Base-by-base conservation (phyloP, 2,888 invertebrate genomes). In the Entomobrya multifasciata region DNA sequence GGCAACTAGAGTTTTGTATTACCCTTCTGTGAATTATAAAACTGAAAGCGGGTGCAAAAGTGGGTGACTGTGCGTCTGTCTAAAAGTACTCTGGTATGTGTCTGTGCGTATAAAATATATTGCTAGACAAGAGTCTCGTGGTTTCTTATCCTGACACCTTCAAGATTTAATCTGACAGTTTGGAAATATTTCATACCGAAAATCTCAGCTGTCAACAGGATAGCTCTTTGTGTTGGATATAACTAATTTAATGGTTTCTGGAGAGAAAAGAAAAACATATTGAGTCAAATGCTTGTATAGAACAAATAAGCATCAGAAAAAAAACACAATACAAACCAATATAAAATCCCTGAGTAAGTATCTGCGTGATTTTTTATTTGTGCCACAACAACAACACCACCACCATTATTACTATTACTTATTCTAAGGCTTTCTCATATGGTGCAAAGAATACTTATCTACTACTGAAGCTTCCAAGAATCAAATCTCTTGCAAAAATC, bases 101-200 rank as follows among this genome's bases (percentile, higher is more conserved):
- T 65, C 0, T 30, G 27, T 1, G 20, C 17, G 57, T 11, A 52
- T 30, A 74, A 74, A 36, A 74, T 15, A 17, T 74, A 52, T 55
- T 30, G 36, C 52, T 27, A 36, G 55, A 72, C 15, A 41, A 6
- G 41, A 67, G 41, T 30, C 52, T 60, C 57, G 57, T 22, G 30
- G 55, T 78, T 85, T 76, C 41, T 77, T 77, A 72, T 85, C 78
- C 85, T 78, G 85, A 78, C 85, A 85, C 85, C 78, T 85, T 85
- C 85, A 85, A 85, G 85, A 85, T 85, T 85, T 85, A 85, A 85
- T 85, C 85, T 85, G 85, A 85, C 85, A 85, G 76, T 84, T 84
- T 77, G 72, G 78, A 85, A 85, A 85, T 85, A 85, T 85, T 85
- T 85, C 85, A 85, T 85, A 85, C 78, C 70, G 72, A 85, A 70